These are phyloP conservation scores for Mobula birostris DNA, from an alignment of 2,113 vertebrate genomes.

Conservation along the genomic window DNA sequence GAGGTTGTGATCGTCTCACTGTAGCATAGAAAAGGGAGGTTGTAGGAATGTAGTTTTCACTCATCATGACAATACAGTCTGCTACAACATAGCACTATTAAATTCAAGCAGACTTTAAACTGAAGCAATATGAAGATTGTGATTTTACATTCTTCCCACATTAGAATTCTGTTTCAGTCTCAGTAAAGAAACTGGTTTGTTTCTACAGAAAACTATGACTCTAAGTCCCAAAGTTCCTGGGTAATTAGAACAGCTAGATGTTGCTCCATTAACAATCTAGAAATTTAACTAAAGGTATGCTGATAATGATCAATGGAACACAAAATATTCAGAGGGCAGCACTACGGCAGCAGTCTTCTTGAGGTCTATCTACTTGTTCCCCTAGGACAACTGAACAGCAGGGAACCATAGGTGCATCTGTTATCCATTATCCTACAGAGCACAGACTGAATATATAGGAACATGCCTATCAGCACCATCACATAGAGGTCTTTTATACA, in stretches of 20 bases:
- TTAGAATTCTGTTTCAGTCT: background rate
- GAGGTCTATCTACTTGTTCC: background rate
- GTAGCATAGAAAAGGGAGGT: too few relatives aligned
- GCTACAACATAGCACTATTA: background rate
- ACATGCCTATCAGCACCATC: background rate
- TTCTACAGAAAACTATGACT: too few relatives aligned
- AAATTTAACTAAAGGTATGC: background rate
- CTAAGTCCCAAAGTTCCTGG: background rate
- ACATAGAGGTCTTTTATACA: too few relatives aligned
- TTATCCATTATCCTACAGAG: too few relatives aligned
- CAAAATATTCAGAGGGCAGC: background rate
- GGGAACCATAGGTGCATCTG: background rate
- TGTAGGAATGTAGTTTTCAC: background rate
- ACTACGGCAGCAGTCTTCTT: background rate
- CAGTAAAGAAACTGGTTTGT: background rate
- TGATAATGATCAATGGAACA: background rate
- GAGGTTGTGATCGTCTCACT: too few relatives aligned
- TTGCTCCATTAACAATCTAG: background rate
- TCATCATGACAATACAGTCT: background rate
- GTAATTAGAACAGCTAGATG: background rate
- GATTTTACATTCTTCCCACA: background rate
- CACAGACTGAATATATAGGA: background rate
- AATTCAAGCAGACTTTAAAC: background rate
- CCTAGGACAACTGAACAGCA: background rate
- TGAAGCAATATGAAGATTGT: background rate